phyloP scores from a whole-genome alignment of 2,113 vertebrate genomes.

The Amphilophus citrinellus region DNA sequence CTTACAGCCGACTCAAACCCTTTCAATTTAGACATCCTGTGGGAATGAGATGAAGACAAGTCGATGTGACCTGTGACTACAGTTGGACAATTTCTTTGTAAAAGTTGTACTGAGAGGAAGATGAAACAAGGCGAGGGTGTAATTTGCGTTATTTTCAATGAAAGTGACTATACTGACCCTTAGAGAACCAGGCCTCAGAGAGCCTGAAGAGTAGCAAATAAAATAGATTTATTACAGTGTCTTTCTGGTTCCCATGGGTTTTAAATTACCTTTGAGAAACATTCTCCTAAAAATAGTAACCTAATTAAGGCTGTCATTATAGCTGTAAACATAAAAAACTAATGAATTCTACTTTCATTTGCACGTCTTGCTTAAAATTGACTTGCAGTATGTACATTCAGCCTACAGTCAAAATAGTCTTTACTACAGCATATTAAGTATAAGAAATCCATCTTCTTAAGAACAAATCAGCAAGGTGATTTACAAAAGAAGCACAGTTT shows the following conservation, averaged over 20 bases:
- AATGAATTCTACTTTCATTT: slow-evolving; percentile 43
- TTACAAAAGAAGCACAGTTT: not conserved
- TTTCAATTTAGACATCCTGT: not conserved
- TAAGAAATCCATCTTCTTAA: slow-evolving; percentile 24
- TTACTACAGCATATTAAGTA: not conserved
- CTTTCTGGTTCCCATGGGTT: slow-evolving; percentile 24
- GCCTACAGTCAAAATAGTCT: slow-evolving; percentile 9
- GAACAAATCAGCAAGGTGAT: not conserved
- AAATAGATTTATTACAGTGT: slow-evolving; percentile 9
- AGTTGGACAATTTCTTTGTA: not conserved
- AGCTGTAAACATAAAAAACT: slow-evolving; percentile 27
- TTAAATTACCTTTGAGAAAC: slow-evolving; percentile 22
- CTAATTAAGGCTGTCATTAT: slow-evolving; percentile 48
- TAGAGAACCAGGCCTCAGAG: slow-evolving; percentile 9
- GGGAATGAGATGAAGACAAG: not conserved
- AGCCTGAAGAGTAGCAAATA: slow-evolving; percentile 7
- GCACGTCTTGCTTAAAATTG: slow-evolving; percentile 7
- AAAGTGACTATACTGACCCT: not conserved
- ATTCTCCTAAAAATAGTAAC: slow-evolving; percentile 56
- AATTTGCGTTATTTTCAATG: not conserved
- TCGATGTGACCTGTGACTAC: not conserved
- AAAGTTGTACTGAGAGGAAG: not conserved
- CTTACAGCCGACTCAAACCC: not conserved
- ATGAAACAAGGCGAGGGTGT: not conserved
- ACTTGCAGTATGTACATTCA: not conserved